Percentiles rank a stretch among this genome's conserved stretches.
phyloP scores from a whole-genome alignment of 2,797 vertebrate genomes.

The Petrocephalus sullivani region DNA sequence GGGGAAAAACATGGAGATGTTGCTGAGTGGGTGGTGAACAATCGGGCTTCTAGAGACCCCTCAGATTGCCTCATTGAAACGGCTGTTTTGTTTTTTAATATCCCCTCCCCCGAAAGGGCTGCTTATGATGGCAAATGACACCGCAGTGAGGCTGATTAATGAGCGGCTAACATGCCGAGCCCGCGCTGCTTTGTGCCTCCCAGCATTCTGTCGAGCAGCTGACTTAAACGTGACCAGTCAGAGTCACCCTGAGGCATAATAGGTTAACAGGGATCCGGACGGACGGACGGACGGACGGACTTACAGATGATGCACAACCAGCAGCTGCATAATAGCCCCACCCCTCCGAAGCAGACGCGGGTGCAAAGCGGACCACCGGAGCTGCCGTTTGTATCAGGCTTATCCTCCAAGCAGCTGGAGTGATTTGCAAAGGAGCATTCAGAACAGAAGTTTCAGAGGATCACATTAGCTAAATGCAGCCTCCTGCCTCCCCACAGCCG shows the following conservation, averaged over 20 bases:
- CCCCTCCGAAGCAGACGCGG: not conserved
- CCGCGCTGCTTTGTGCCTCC: not conserved
- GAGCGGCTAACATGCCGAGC: not conserved
- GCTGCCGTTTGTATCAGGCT: not conserved
- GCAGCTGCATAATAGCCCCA: not conserved
- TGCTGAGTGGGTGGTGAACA: not conserved
- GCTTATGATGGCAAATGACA: not conserved
- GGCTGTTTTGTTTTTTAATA: not conserved
- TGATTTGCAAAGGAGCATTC: not conserved
- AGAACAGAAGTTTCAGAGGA: not conserved
- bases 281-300: not conserved
- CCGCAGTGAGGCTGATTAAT: not conserved
- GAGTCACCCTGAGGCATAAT: not conserved
- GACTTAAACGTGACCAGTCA: not conserved
- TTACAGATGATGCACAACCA: not conserved
- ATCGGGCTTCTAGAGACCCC: not conserved
- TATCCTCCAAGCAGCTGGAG: not conserved
- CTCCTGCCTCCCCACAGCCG: not conserved
- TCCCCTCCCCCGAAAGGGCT: not conserved
- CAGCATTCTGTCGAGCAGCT: not conserved
- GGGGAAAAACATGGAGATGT: not conserved
- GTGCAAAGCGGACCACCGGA: not conserved
- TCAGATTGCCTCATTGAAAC: not conserved
- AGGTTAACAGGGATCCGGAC: not conserved
- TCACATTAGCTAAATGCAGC: not conserved